Percentiles rank a stretch among this genome's conserved stretches.
Conservation (phyloP, 2,797 vertebrate genomes). For the Danionella dracula region DNA sequence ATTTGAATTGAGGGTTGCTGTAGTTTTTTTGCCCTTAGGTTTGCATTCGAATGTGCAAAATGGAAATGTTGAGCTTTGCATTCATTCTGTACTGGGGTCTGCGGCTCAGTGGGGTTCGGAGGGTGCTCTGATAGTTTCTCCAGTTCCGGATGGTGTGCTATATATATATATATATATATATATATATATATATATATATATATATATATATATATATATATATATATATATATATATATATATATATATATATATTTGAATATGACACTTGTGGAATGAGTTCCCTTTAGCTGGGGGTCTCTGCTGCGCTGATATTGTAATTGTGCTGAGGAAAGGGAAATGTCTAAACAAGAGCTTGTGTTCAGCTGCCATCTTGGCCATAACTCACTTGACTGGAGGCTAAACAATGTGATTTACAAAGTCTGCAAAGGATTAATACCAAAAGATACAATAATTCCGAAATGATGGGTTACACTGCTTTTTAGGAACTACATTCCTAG, state of each 20-base stretch:
- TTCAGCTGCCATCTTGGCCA: slow-evolving; percentile 3
- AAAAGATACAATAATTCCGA: too few species aligned
- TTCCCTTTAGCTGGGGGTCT: slow-evolving; percentile 45
- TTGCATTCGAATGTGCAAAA: slow-evolving; percentile 65
- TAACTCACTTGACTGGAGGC: neutral
- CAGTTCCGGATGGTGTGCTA: slow-evolving; percentile 38
- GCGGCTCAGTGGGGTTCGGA: neutral
- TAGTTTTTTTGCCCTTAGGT: too few species aligned
- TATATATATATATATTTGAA: too few species aligned
- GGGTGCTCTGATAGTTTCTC: too few species aligned
- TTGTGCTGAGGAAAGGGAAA: slow-evolving; percentile 43
- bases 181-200: too few species aligned
- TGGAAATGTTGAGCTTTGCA: slow-evolving; percentile 58
- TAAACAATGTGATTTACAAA: neutral
- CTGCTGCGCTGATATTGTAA: slow-evolving; percentile 49
- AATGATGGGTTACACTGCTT: neutral
- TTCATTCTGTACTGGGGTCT: neutral
- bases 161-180: slow-evolving; percentile 55
- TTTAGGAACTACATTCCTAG: too few species aligned
- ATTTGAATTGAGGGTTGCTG: too few species aligned
- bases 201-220: too few species aligned
- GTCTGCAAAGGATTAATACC: neutral
- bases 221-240: too few species aligned
- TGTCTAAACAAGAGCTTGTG: neutral
- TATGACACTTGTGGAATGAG: slow-evolving; percentile 56